Base-by-base conservation (phyloP, 2,888 invertebrate species). In the Tetramorium bicarinatum region DNA sequence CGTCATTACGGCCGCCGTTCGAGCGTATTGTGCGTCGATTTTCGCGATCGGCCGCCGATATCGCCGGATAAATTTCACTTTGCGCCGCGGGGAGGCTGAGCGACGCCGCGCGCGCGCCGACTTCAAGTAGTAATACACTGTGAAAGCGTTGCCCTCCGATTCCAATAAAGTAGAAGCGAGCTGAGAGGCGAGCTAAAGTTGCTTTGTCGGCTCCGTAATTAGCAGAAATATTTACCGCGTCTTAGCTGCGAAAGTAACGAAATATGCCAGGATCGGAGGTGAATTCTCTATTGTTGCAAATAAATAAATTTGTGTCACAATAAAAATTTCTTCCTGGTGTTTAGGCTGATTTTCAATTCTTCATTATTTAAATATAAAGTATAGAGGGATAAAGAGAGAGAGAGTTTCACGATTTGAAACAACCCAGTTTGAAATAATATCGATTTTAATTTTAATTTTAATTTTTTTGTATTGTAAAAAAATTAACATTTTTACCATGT, bases 191-290 rank as follows among this genome's bases (percentile, higher is more conserved):
- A 72, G 75, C 75, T 34, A 29, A 66, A 34, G 56, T 34, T 56
- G 79, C 79, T 79, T 79, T 79, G 79, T 79, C 79, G 79, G 79
- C 74, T 72, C 59, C 74, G 56, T 79, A 79, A 79, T 79, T 79
- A 79, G 47, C 59, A 34, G 79, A 47, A 47, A 79, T 72, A 72
- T 79, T 79, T 79, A 79, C 29, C 74, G 21, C 67, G 76, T 66
- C 25, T 25, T 25, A 56, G 47, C 69, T 47, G 69, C 56, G 77
- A 79, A 69, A 79, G 77, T 47, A 69, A 72, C 79, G 11, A 79
- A 59, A 59, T 59, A 38, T 47, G 18, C 47, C 21, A 38, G 74
- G 13, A 47, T 11, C 56, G 21, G 69, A 71, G 13, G 49, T 52
- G 15, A 8, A 0, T 9, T 59, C 13, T 47, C n/a, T n/a, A 47